A percentile compares a stretch with the other conserved stretches of the same genome.
phyloP scores from a whole-genome alignment of 2,113 vertebrate genomes.

The Triplophysa rosa region DNA sequence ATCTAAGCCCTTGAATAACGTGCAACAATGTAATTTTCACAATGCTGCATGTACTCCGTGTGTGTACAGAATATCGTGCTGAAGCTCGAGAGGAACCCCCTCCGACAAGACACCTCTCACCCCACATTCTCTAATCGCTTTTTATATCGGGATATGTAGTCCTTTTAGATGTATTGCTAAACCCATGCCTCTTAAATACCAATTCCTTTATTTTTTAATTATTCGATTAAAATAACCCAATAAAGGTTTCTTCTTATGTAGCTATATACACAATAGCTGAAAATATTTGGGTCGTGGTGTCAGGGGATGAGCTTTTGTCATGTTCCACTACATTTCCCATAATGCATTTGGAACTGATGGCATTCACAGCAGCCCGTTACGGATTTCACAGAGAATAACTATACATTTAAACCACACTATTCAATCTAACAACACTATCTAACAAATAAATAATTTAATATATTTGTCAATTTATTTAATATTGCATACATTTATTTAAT shows the following conservation, averaged over 20 bases:
- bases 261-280: not conserved
- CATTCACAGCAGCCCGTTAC: slow-evolving; percentile 10
- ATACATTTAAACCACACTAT: not conserved
- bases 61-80: not conserved
- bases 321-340: slow-evolving; percentile 40
- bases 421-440: not conserved
- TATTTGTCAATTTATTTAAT: not conserved
- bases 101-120: slow-evolving; percentile 16
- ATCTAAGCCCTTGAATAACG: slow-evolving; percentile 2
- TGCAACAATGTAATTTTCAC: not conserved
- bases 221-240: not conserved
- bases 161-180: not conserved
- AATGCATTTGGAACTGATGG: slow-evolving; percentile 19
- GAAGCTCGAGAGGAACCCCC: slow-evolving; percentile 6
- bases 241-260: not conserved
- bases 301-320: not conserved
- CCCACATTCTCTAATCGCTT: slow-evolving; percentile 21
- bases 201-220: not conserved
- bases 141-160: slow-evolving; percentile 45
- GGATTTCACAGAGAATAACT: not conserved
- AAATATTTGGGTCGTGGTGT: not conserved
- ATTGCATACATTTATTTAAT: not conserved
- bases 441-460: too few relatives aligned
- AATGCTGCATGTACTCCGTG: not conserved
- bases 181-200: not conserved